Conservation (phyloP, 2,113 vertebrate genomes). For the Neolamprologus fasciatus region DNA sequence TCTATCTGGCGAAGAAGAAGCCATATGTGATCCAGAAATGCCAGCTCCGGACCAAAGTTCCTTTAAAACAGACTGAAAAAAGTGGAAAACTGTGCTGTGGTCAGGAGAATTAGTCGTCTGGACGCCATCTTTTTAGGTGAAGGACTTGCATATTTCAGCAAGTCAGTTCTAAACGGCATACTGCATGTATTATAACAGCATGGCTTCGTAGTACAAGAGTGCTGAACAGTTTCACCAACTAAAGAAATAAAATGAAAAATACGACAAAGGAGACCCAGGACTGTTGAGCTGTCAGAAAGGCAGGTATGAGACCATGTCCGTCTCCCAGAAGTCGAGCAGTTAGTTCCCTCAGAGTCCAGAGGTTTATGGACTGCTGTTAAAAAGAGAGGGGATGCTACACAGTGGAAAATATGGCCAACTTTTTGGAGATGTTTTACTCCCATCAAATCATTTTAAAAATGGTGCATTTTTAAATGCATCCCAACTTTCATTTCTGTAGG, state of each 20-base stretch:
- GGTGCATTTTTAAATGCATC: neutral
- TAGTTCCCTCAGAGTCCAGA: neutral
- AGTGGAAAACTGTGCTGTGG: neutral
- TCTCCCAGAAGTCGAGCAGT: neutral
- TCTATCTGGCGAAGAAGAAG: neutral
- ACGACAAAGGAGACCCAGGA: neutral
- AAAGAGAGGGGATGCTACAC: neutral
- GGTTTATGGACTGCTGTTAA: neutral
- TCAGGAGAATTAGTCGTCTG: neutral
- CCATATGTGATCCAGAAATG: neutral
- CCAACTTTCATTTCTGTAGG: no score
- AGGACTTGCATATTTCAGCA: neutral
- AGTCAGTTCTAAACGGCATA: rapidly evolving
- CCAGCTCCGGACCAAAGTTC: neutral
- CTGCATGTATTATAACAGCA: neutral
- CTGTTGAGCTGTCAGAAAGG: neutral
- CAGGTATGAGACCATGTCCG: rapidly evolving
- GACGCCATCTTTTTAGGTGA: rapidly evolving
- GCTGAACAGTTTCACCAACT: neutral
- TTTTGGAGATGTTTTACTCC: neutral
- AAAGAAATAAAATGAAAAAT: neutral
- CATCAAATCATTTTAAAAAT: neutral
- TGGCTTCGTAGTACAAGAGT: neutral
- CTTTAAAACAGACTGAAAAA: neutral
- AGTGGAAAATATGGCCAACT: rapidly evolving